phyloP scores from a whole-genome alignment of 2,113 vertebrate species.

The Meleagris gallopavo region DNA sequence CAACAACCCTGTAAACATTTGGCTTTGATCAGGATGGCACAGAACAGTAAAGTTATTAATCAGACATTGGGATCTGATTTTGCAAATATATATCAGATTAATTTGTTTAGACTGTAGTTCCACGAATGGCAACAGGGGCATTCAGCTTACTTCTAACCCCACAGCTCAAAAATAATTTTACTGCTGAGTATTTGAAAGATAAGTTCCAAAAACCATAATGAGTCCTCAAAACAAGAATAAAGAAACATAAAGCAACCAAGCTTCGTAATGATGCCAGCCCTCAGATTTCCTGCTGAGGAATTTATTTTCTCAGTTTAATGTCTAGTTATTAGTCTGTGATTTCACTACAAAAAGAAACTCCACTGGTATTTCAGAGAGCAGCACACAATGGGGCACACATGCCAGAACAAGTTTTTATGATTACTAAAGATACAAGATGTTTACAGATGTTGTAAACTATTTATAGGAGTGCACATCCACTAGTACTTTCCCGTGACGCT shows the following conservation, averaged over 20 bases:
- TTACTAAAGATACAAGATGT: conserved; percentile 35
- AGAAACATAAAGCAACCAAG: neutral
- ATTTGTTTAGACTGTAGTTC: neutral
- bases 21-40: fast-evolving
- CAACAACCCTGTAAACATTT: neutral
- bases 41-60: neutral
- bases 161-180: neutral
- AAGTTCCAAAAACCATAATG: neutral
- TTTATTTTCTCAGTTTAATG: neutral
- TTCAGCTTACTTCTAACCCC: neutral
- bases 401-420: neutral
- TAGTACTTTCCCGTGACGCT: neutral
- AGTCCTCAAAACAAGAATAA: neutral
- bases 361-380: neutral
- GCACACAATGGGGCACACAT: fast-evolving
- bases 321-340: neutral
- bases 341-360: neutral
- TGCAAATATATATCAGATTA: neutral
- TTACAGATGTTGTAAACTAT: conserved; percentile 23
- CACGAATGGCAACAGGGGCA: fast-evolving
- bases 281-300: neutral
- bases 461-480: neutral
- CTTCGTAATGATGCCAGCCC: neutral
- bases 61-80: neutral
- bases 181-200: neutral